Evolutionary conservation across 2,888 invertebrate genomes (phyloP).

Genomic region (Dynastes hyllus): DNA sequence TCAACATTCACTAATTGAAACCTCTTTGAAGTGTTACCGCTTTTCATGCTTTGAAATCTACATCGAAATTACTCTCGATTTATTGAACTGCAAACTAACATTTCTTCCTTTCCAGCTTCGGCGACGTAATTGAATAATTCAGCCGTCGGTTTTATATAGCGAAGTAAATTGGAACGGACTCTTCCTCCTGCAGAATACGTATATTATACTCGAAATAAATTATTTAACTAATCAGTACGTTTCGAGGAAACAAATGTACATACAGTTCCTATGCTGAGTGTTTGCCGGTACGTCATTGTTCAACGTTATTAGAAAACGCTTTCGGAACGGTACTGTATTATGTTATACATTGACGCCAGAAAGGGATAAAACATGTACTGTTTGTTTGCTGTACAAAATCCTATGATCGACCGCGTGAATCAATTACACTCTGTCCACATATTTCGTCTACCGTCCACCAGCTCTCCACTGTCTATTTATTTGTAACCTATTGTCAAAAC

Average conservation of each 20-base stretch:
- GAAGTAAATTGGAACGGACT: constrained; percentile 15
- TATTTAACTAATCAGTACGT: constrained; percentile 11
- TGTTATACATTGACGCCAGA: too few relatives aligned
- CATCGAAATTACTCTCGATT: constrained; percentile 35
- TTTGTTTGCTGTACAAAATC: too few relatives aligned
- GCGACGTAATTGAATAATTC: constrained; percentile 38
- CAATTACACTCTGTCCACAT: too few relatives aligned
- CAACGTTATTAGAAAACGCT: too few relatives aligned
- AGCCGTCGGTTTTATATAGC: constrained; percentile 12
- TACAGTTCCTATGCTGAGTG: background rate
- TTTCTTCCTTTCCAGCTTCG: constrained; percentile 7
- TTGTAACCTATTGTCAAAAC: too few relatives aligned
- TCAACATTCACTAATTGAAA: constrained; percentile 39
- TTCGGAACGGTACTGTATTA: too few relatives aligned
- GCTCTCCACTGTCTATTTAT: too few relatives aligned
- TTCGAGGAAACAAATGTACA: background rate
- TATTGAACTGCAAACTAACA: constrained; percentile 44
- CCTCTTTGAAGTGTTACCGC: constrained; percentile 35
- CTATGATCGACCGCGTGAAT: too few relatives aligned
- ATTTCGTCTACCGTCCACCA: too few relatives aligned
- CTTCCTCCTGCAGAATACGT: background rate
- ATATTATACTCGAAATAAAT: constrained; percentile 14
- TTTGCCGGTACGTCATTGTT: too few relatives aligned
- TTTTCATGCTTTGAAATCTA: constrained; percentile 26
- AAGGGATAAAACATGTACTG: too few relatives aligned